Evolutionary conservation across 2,113 vertebrate species (phyloP).

Genomic region (Labeo rohita): DNA sequence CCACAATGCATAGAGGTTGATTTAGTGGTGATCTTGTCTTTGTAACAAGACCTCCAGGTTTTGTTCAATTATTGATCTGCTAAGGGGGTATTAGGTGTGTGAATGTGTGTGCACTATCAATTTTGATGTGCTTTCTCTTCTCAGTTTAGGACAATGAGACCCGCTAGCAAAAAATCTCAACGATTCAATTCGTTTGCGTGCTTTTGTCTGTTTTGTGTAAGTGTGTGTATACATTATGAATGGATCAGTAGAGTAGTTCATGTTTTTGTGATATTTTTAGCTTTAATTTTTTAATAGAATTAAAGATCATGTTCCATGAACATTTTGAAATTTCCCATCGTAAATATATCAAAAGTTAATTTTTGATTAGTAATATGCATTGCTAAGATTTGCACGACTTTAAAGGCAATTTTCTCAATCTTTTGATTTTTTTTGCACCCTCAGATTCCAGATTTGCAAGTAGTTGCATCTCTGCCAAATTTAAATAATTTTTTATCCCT

Average conservation of each 20-base stretch:
- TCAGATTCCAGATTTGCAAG: no score
- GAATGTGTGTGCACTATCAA: neutral
- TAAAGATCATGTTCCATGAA: no score
- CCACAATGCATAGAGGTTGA: constrained; percentile 29
- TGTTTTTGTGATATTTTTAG: no score
- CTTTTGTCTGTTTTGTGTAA: constrained; percentile 21
- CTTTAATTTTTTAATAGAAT: no score
- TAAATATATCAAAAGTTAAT: no score
- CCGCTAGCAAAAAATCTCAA: neutral
- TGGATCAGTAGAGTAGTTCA: neutral
- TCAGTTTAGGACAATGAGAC: neutral
- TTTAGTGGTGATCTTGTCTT: constrained; percentile 40
- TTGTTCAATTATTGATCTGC: constrained; percentile 43
- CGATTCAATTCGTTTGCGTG: constrained; percentile 23
- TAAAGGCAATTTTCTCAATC: no score
- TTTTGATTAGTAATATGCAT: no score
- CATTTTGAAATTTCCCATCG: no score
- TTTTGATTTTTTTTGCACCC: no score
- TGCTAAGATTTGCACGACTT: no score
- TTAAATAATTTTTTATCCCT: no score
- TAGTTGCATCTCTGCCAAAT: no score
- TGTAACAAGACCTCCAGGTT: constrained; percentile 41
- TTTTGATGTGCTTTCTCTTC: constrained; percentile 9
- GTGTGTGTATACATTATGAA: neutral
- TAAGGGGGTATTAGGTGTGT: constrained; percentile 18